phyloP scores from a whole-genome alignment of 2,888 invertebrate genomes.

The Cryptophagus acutangulus region DNA sequence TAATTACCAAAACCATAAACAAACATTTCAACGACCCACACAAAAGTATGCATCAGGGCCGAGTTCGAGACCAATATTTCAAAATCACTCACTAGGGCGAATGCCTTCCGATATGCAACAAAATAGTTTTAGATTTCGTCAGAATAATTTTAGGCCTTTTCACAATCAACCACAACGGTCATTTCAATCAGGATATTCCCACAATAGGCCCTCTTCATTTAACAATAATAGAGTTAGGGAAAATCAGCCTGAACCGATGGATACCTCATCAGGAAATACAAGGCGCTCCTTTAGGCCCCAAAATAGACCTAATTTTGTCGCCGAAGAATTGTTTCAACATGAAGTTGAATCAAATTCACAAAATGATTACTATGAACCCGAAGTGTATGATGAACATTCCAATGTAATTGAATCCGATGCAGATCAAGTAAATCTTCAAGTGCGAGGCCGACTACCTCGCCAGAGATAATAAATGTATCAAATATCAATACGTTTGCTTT shows the following conservation, averaged over 20 bases:
- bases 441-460: neutral
- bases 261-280: constrained; percentile 6
- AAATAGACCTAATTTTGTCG: constrained; percentile 1
- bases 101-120: neutral
- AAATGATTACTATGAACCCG: constrained; percentile 1
- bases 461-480: neutral
- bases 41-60: no score
- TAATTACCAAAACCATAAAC: no score
- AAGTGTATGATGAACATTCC: neutral
- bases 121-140: neutral
- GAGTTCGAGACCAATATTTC: no score
- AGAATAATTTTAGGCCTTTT: constrained; percentile 2
- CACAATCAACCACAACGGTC: no score
- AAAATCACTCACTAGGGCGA: no score
- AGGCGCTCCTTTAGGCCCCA: neutral
- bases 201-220: neutral
- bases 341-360: neutral
- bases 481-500: neutral
- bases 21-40: no score
- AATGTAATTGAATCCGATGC: neutral
- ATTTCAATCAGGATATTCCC: no score
- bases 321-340: constrained; percentile 7
- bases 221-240: constrained; percentile 1
- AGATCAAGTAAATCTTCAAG: neutral
- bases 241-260: constrained; percentile 5